Base-by-base conservation (phyloP, 1,140 invertebrate genomes). In the Drosophila repleta region DNA sequence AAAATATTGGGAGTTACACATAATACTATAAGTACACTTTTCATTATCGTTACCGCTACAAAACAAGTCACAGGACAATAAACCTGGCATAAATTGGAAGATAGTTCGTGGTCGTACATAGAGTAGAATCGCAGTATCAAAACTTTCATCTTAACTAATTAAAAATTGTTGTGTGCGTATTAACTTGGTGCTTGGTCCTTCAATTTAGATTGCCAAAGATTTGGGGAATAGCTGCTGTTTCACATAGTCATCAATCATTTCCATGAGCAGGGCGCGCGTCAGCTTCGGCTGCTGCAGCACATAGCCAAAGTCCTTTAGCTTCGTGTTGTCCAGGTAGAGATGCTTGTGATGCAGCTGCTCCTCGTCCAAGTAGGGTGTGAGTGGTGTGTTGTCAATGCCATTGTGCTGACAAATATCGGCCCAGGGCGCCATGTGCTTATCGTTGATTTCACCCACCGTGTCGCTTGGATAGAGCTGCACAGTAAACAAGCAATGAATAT, bases 401-500 rank as follows among this genome's bases (percentile, higher is more conserved):
- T 96, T 95, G 73, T 93, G 93, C 66, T 94, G 93, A 91, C 97
- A 98, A 48, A 96, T 94, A 82, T 96, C 95, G 4, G 96, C 97
- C 97, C 97, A 98, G 7, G 97, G 97, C 0, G 94, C 94, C 92
- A 98, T 94, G 92, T 98, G 97, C 90, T 97, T 97, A 90, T 98
- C 97, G 92, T 98, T 98, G 0, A 96, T 96, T 79, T 98, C 97
- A 71, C 97, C 96, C 0, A 97, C 95, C 24, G 97, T 94, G 20
- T 94, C 93, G n/a, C 93, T 93, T 92, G 84, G 84, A 78, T 84
- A 88, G 10, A 88, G 84, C 85, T 85, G 3, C 0, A 15, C 3
- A 55, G 69, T 26, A 51, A 60, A 15, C 49, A 29, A 35, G 39
- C 24, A 56, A 55, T 24, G 17, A 41, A 73, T 24, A 46, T 45